Conservation (phyloP, 2,113 vertebrate genomes). For the Astur gentilis region DNA sequence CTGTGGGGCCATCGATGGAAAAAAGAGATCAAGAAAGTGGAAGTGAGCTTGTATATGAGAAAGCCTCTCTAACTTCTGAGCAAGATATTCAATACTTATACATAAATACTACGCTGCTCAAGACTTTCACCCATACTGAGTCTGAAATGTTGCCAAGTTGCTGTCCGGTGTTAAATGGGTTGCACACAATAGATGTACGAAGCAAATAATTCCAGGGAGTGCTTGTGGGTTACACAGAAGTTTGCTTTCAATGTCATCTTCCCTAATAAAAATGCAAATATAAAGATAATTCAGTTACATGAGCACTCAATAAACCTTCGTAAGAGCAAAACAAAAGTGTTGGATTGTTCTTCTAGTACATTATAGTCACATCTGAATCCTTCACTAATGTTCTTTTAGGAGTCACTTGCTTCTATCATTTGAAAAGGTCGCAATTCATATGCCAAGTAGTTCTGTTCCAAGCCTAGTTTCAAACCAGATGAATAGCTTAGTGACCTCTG, state of each 20-base stretch:
- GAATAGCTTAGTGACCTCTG: background rate
- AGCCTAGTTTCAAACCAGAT: background rate
- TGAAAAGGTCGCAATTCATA: background rate
- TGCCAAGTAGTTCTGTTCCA: background rate
- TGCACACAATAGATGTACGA: background rate
- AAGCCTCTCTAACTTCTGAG: background rate
- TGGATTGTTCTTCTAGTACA: background rate
- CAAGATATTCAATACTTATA: background rate
- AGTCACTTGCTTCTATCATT: background rate
- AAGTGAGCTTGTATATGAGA: background rate
- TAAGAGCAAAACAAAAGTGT: background rate
- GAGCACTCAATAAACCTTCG: background rate
- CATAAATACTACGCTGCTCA: background rate
- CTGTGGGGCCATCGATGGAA: background rate
- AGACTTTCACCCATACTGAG: background rate
- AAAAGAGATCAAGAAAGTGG: background rate
- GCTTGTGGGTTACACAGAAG: background rate
- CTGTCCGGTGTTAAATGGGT: background rate
- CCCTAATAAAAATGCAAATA: conserved; percentile 43
- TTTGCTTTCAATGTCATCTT: conserved; percentile 18
- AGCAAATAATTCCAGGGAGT: background rate
- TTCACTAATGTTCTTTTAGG: background rate
- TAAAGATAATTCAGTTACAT: background rate
- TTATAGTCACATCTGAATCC: background rate
- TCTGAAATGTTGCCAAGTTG: background rate